A percentile compares a stretch with the other conserved stretches of the same genome.
These are phyloP conservation scores for Heloderma charlesbogerti DNA, from an alignment of 2,113 vertebrate species.

Conservation along the genomic window DNA sequence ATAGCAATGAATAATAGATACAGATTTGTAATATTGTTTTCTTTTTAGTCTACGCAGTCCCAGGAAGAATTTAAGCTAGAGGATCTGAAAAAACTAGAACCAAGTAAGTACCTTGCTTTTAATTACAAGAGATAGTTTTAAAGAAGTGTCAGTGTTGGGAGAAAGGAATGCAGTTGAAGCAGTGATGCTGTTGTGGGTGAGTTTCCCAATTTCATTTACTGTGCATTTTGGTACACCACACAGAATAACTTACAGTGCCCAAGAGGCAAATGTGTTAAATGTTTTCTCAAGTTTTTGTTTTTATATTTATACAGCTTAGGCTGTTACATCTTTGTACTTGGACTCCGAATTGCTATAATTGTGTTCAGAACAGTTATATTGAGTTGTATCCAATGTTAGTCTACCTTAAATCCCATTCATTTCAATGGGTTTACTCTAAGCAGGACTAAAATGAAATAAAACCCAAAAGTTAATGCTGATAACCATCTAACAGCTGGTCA, in stretches of 20 bases:
- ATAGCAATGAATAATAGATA: neutral
- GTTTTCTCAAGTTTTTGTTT: neutral
- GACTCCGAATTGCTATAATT: neutral
- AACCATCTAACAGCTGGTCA: neutral
- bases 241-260: neutral
- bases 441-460: too few species aligned
- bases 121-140: constrained; percentile 12
- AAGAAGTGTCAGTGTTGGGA: constrained; percentile 16
- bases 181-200: neutral
- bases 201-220: constrained; percentile 27
- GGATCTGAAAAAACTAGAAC: constrained; percentile 96
- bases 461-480: neutral
- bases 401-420: too few species aligned
- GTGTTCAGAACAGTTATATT: neutral
- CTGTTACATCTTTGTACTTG: neutral
- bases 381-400: too few species aligned
- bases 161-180: neutral
- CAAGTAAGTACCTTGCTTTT: constrained; percentile 81
- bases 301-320: neutral
- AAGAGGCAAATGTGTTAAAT: neutral
- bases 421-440: too few species aligned
- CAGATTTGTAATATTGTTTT: constrained; percentile 41
- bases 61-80: constrained; percentile 96
- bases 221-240: fast-evolving
- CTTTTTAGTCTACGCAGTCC: constrained; percentile 87